phyloP scores from a whole-genome alignment of 2,888 invertebrate genomes.

The Pseudolycoriella hygida region DNA sequence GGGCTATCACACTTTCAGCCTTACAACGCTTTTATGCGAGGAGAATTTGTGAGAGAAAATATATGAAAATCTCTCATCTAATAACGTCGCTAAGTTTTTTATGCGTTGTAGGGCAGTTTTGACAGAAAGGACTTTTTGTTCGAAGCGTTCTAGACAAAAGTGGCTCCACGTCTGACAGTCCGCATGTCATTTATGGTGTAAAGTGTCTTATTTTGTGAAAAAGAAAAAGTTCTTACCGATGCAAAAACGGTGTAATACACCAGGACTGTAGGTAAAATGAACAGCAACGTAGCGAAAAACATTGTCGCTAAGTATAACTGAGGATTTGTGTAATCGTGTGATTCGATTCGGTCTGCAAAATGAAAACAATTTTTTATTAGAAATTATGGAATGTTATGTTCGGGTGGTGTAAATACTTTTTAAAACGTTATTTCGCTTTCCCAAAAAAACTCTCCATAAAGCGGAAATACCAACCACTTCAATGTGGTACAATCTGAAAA shows the following conservation, averaged over 20 bases:
- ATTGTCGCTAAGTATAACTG: constrained; percentile 27
- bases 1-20: no score
- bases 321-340: constrained; percentile 27
- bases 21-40: no score
- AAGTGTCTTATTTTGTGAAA: no score
- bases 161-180: no score
- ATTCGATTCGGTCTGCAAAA: constrained; percentile 22
- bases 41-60: no score
- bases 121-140: no score
- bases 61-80: no score
- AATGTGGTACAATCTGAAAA: constrained; percentile 23
- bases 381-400: constrained; percentile 3
- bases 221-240: constrained; percentile 16
- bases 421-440: constrained; percentile 24
- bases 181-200: no score
- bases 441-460: constrained; percentile 26
- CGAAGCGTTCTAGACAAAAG: no score
- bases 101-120: no score
- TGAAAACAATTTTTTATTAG: background rate
- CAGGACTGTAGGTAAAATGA: constrained; percentile 25
- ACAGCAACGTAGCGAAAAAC: constrained; percentile 25
- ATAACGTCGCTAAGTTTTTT: no score
- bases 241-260: constrained; percentile 28
- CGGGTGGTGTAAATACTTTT: constrained; percentile 17
- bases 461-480: constrained; percentile 24